A percentile compares a stretch with the other conserved stretches of the same genome.
Conservation (phyloP, 2,888 invertebrate genomes). For the Auanema freiburgensis region DNA sequence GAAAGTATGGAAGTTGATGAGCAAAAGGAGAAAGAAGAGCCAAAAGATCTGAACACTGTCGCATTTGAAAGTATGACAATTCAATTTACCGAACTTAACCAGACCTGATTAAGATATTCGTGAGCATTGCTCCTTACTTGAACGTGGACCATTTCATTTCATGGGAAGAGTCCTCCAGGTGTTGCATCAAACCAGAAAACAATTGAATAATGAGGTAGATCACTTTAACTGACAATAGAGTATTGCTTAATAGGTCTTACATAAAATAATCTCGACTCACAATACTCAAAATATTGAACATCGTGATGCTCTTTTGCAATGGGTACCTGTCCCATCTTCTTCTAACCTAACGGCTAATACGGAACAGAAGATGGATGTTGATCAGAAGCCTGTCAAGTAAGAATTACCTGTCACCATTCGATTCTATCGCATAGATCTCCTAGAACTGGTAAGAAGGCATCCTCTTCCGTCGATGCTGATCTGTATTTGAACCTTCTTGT, state of each 20-base stretch:
- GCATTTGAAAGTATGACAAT: slow-evolving; percentile 39
- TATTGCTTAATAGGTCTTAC: slow-evolving; percentile 20
- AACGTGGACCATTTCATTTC: slow-evolving; percentile 52
- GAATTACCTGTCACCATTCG: neutral
- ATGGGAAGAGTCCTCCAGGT: slow-evolving; percentile 53
- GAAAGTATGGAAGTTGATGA: slow-evolving; percentile 57
- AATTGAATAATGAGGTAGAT: slow-evolving; percentile 29
- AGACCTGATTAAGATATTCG: slow-evolving; percentile 27
- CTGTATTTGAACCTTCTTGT: slow-evolving; percentile 55
- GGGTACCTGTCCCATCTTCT: slow-evolving; percentile 9
- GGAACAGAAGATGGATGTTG: slow-evolving; percentile 29
- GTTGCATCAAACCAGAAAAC: slow-evolving; percentile 53
- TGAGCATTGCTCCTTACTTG: slow-evolving; percentile 41
- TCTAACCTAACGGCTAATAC: neutral
- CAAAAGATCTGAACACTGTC: slow-evolving; percentile 38
- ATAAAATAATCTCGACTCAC: slow-evolving; percentile 19
- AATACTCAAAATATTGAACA: slow-evolving; percentile 7
- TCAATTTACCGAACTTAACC: neutral
- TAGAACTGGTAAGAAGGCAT: slow-evolving; percentile 22
- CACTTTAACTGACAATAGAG: neutral
- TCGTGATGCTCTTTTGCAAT: slow-evolving; percentile 14
- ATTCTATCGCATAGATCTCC: slow-evolving; percentile 16
- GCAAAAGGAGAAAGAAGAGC: slow-evolving; percentile 27
- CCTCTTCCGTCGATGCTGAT: slow-evolving; percentile 44
- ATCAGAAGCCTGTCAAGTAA: slow-evolving; percentile 18